A percentile compares a stretch with the other conserved stretches of the same genome.
These are phyloP conservation scores for Halyomorpha halys DNA, from an alignment of 1,140 invertebrate species.

Conservation along the genomic window DNA sequence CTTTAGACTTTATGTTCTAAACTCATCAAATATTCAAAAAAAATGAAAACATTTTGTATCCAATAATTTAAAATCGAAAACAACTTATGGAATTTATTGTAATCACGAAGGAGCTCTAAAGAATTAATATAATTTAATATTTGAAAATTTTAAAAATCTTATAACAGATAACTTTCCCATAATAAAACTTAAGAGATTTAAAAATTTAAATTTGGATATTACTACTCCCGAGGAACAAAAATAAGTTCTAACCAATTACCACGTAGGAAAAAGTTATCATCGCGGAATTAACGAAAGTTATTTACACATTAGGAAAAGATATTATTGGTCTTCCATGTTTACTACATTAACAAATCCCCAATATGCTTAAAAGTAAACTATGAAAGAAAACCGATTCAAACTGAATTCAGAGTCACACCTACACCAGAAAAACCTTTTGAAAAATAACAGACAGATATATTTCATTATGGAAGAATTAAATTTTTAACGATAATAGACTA, in stretches of 20 bases:
- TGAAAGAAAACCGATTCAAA: not conserved
- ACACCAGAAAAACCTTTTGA: slow-evolving; percentile 2
- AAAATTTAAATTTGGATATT: not conserved
- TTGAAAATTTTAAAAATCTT: not conserved
- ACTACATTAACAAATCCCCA: not conserved
- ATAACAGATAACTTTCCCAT: not conserved
- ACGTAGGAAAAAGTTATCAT: not conserved
- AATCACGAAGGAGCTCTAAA: not conserved
- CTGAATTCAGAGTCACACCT: not conserved
- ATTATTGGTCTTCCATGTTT: slow-evolving; percentile 1
- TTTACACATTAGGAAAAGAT: not conserved
- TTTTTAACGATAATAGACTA: slow-evolving; percentile 19
- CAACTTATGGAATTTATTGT: not conserved
- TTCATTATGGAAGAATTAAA: slow-evolving; percentile 7
- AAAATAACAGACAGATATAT: slow-evolving; percentile 4
- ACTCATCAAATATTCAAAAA: too few relatives aligned
- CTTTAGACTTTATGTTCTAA: not conserved
- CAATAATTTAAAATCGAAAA: slow-evolving; percentile 2
- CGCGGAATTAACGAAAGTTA: not conserved
- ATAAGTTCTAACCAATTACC: not conserved
- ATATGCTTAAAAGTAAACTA: not conserved
- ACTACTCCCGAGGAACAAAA: not conserved
- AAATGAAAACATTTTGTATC: slow-evolving; percentile 3
- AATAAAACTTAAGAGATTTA: not conserved
- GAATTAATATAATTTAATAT: not conserved